Conservation (phyloP, 1,140 invertebrate species). For the Episyrphus balteatus region DNA sequence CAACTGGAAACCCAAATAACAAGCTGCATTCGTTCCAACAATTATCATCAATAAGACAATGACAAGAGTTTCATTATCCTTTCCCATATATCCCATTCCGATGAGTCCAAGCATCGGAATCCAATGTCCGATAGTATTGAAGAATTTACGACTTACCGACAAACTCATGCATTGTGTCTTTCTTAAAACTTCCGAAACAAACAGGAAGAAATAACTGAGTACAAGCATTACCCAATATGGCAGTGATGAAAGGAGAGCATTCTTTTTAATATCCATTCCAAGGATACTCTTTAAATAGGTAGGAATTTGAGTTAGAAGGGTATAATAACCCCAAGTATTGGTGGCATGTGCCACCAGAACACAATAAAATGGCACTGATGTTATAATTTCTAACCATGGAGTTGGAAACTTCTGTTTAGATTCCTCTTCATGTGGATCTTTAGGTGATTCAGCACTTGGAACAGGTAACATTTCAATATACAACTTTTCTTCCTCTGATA, state of each 20-base stretch:
- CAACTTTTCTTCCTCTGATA: slow-evolving; percentile 43
- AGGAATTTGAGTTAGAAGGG: slow-evolving; percentile 82
- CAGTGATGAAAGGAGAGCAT: slow-evolving; percentile 62
- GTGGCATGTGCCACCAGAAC: slow-evolving; percentile 74
- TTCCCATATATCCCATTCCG: slow-evolving; percentile 51
- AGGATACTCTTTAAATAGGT: slow-evolving; percentile 78
- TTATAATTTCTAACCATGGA: slow-evolving; percentile 68
- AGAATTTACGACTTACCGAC: slow-evolving; percentile 50
- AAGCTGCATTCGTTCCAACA: too few species aligned
- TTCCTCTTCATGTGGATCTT: not conserved
- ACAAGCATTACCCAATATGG: slow-evolving; percentile 69
- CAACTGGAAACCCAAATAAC: slow-evolving; percentile 25
- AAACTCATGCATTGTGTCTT: slow-evolving; percentile 39
- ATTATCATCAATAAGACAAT: slow-evolving; percentile 43
- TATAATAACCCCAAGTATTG: slow-evolving; percentile 93
- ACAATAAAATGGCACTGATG: slow-evolving; percentile 70
- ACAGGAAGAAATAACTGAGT: slow-evolving; percentile 55
- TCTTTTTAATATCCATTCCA: slow-evolving; percentile 61
- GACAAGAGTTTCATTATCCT: slow-evolving; percentile 44
- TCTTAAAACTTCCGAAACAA: slow-evolving; percentile 47
- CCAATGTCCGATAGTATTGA: slow-evolving; percentile 52
- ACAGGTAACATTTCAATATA: slow-evolving; percentile 42
- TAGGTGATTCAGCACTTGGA: not conserved
- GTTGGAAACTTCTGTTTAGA: slow-evolving; percentile 17
- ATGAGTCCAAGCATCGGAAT: slow-evolving; percentile 52